Base-by-base conservation (phyloP, 2,888 invertebrate species). In the Drosophila subsilvestris region DNA sequence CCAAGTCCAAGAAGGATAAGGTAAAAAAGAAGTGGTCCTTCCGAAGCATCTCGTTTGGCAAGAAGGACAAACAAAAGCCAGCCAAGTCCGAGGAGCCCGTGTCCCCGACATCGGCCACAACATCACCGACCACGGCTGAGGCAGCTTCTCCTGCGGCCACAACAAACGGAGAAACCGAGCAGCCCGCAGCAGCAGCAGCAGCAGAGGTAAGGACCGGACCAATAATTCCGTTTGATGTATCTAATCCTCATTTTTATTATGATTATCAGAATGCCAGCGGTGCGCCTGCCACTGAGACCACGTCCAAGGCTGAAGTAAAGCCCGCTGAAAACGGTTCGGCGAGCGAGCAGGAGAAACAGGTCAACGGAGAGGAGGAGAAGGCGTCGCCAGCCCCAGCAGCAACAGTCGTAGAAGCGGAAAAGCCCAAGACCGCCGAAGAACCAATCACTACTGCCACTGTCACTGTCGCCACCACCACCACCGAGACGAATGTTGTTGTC, bases 11-110 rank as follows among this genome's bases (percentile, higher is more conserved):
- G 90, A 95, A 95, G 90, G 95, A 94, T 82, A 95, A 94, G 93
- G 93, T 95, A 85, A 97, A 96, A 94, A 97, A 96, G 94, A 97
- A 97, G 93, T 97, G 96, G 96, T 97, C 96, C 88, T 95, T 97
- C 93, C 95, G 97, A 90, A 96, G 95, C 90, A 95, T 97, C 93
- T 96, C 96, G 90, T 97, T 97, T 93, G 95, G 96, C 90, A 95
- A 95, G 93, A 97, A 96, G 93, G 97, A 97, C 91, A 97, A 97
- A 93, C 95, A 95, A 84, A 97, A 97, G 92, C 96, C 96, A 81
- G 94, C 94, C 87, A 96, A 96, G 92, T 93, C 94, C 79, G 94
- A 93, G 82, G 92, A 92, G 74, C 93, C 94, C 78, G 78, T 78
- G 54, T 79, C 82, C 6, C 89, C 90, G 60, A 85, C 83, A 48